Evolutionary conservation across 2,888 invertebrate species (phyloP), one percentile per base, ranked within the genome.

Genomic region (Ernsta delagoae): DNA sequence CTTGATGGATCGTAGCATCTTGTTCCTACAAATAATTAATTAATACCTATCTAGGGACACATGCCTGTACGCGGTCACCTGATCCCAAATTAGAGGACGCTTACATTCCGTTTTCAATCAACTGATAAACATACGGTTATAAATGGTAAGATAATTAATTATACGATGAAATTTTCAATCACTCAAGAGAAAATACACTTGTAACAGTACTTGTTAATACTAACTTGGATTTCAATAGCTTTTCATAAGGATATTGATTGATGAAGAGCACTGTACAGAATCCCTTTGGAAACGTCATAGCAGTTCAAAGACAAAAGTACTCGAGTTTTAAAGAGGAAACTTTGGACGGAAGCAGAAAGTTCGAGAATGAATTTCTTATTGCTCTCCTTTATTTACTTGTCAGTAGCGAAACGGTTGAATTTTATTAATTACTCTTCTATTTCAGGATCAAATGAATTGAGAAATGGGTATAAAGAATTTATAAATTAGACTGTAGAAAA

Each of bases 301-400:
- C 11, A n/a, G 45, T n/a, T 45, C 45, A n/a, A n/a, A 45, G 45
- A 45, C 45, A 45, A 45, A 45, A n/a, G 45, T n/a, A 45, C 45
- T 45, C n/a, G 45, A 45, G 45, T 45, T 45, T 45, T 45, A 45
- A 45, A 45, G 45, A n/a, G 45, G 45, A 45, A 45, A 45, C 45
- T n/a, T 45, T 45, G n/a, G 4, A 5, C 4, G 45, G 45, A 45
- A 45, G 45, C 45, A 45, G 45, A 45, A 45, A 45, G n/a, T 45
- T 45, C 4, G 45, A 45, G 5, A 45, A 45, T 45, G 5, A 45
- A 45, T n/a, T 12, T 45, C n/a, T n/a, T 45, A 45, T 45, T 45
- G 5, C n/a, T 45, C 45, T 45, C 45, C 11, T 45, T 45, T 45
- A 45, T 45, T n/a, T 45, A 45, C 45, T 45, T 45, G 45, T 45